phyloP scores from a whole-genome alignment of 2,888 invertebrate genomes.

The Teleiodes luculella region DNA sequence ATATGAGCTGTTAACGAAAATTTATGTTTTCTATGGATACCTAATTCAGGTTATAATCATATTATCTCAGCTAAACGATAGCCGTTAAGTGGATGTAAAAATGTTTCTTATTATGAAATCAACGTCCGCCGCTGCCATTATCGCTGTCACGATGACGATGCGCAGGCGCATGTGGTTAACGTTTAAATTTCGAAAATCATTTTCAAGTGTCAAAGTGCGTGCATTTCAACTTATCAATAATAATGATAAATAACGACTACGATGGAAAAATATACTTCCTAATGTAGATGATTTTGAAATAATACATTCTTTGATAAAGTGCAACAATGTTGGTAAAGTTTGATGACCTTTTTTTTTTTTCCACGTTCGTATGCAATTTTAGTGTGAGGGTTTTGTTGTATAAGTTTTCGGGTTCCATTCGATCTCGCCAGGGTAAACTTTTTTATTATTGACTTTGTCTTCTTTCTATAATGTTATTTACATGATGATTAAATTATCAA shows the following conservation, averaged over 20 bases:
- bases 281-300: not conserved
- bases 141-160: slow-evolving; percentile 18
- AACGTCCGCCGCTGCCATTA: slow-evolving; percentile 27
- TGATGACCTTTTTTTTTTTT: too few relatives aligned
- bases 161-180: slow-evolving; percentile 22
- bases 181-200: slow-evolving; percentile 10
- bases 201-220: slow-evolving; percentile 5
- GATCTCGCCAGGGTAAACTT: too few relatives aligned
- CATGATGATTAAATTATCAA: too few relatives aligned
- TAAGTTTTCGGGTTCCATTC: too few relatives aligned
- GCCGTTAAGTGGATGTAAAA: slow-evolving; percentile 41
- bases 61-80: not conserved
- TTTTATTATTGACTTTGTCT: too few relatives aligned
- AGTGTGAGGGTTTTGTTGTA: too few relatives aligned
- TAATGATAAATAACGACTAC: not conserved
- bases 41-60: not conserved
- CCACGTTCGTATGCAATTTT: too few relatives aligned
- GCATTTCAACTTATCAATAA: not conserved
- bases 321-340: too few relatives aligned
- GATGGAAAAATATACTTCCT: not conserved
- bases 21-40: too few relatives aligned
- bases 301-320: too few relatives aligned
- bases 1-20: too few relatives aligned
- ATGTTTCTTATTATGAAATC: slow-evolving; percentile 49
- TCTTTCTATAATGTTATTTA: too few relatives aligned